A percentile compares a stretch with the other conserved stretches of the same genome.
phyloP scores from a whole-genome alignment of 2,888 invertebrate species.

The Tenodera sinensis region DNA sequence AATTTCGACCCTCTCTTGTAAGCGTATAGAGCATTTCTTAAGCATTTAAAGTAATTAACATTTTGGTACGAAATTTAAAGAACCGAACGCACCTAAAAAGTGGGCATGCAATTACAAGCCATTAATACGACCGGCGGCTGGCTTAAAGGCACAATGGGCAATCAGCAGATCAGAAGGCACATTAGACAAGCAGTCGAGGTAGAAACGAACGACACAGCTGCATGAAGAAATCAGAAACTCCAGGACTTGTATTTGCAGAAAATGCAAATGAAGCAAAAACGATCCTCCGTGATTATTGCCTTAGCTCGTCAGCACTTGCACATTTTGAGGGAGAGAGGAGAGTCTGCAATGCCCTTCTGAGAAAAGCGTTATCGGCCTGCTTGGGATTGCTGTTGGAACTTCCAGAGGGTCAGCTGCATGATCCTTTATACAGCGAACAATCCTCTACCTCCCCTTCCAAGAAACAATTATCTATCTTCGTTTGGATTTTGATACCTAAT shows the following conservation, averaged over 20 bases:
- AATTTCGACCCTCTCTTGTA: no score
- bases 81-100: not conserved
- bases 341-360: not conserved
- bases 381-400: not conserved
- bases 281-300: not conserved
- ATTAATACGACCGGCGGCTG: not conserved
- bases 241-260: not conserved
- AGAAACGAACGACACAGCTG: not conserved
- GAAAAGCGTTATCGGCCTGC: not conserved
- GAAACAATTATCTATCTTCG: no score
- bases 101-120: not conserved
- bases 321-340: not conserved
- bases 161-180: not conserved
- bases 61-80: not conserved
- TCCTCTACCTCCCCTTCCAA: no score
- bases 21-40: no score
- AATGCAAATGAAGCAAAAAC: not conserved
- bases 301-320: not conserved
- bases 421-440: not conserved
- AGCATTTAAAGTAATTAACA: no score
- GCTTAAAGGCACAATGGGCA: not conserved
- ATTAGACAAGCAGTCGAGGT: not conserved
- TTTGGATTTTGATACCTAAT: no score
- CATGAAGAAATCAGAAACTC: not conserved
- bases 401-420: not conserved